These are phyloP conservation scores for Halictus rubicundus DNA, from an alignment of 1,140 invertebrate species.

Conservation along the genomic window DNA sequence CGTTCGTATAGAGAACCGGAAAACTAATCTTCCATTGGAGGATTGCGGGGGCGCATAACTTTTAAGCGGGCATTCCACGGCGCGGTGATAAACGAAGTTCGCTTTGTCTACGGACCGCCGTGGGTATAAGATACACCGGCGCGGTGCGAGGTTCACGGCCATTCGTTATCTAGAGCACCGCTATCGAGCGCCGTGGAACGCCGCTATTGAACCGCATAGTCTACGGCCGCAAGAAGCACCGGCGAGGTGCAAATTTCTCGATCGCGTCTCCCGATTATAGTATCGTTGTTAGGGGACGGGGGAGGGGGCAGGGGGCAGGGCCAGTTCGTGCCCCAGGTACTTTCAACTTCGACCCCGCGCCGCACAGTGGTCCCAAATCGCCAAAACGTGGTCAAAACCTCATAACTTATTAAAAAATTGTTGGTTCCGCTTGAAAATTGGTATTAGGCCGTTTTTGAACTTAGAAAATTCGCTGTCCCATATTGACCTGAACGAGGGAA, in stretches of 20 bases:
- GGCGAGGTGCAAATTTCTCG: slow-evolving; percentile 30
- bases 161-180: slow-evolving; percentile 28
- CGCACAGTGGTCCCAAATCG: too few relatives aligned
- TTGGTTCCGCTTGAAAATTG: too few relatives aligned
- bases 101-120: background rate
- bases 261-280: slow-evolving; percentile 8
- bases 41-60: background rate
- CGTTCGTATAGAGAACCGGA: background rate
- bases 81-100: slow-evolving; percentile 13
- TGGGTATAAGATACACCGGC: slow-evolving; percentile 1
- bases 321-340: background rate
- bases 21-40: background rate
- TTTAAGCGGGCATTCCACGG: background rate
- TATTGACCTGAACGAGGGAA: too few relatives aligned
- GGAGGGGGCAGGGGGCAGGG: background rate
- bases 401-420: too few relatives aligned
- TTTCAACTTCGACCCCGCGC: background rate
- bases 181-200: slow-evolving; percentile 16
- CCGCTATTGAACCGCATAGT: slow-evolving; percentile 24
- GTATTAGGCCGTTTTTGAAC: too few relatives aligned
- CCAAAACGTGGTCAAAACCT: too few relatives aligned
- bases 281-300: too few relatives aligned
- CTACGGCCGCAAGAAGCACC: slow-evolving; percentile 6
- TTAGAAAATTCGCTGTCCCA: too few relatives aligned
- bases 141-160: slow-evolving; percentile 25